phyloP scores from a whole-genome alignment of 2,888 invertebrate genomes.

The Lordiphosa fenestrarum region DNA sequence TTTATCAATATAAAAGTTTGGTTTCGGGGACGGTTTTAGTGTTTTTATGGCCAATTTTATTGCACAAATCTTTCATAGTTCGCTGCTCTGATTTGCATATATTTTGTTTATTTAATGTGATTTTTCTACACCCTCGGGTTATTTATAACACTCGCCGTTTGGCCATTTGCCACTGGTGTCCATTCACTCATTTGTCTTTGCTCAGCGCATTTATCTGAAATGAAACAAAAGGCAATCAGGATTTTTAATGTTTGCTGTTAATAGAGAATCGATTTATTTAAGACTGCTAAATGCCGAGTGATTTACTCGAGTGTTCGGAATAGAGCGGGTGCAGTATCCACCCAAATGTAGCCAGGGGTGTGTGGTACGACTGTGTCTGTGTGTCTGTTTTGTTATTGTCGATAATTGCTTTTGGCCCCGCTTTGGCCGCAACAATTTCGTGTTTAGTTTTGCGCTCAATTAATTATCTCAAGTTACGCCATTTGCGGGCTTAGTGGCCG shows the following conservation, averaged over 20 bases:
- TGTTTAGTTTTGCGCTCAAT: constrained; percentile 71
- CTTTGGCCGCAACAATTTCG: constrained; percentile 32
- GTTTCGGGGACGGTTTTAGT: too few species aligned
- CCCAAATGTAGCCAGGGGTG: constrained; percentile 1
- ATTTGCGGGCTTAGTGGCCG: constrained; percentile 58
- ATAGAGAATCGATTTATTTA: constrained; percentile 73
- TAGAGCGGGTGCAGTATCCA: not conserved
- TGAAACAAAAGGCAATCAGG: constrained; percentile 59
- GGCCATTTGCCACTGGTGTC: constrained; percentile 4
- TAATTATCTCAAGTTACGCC: constrained; percentile 71
- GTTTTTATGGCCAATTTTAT: constrained; percentile 59
- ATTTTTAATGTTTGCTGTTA: constrained; percentile 68
- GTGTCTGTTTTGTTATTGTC: constrained; percentile 49
- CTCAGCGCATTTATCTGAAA: constrained; percentile 65
- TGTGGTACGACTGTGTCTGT: not conserved
- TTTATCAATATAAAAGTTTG: constrained; percentile 41
- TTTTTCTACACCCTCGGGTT: constrained; percentile 16
- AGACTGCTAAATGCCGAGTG: constrained; percentile 65
- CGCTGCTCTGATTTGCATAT: constrained; percentile 15
- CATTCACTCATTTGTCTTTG: constrained; percentile 13
- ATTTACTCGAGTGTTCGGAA: constrained; percentile 42
- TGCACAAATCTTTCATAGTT: constrained; percentile 38
- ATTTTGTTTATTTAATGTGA: constrained; percentile 31
- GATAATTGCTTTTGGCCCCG: constrained; percentile 66
- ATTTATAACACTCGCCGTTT: constrained; percentile 36